A percentile compares a stretch with the other conserved stretches of the same genome.
These are phyloP conservation scores for Amniataba percoides DNA, from an alignment of 2,797 vertebrate species.

Conservation along the genomic window DNA sequence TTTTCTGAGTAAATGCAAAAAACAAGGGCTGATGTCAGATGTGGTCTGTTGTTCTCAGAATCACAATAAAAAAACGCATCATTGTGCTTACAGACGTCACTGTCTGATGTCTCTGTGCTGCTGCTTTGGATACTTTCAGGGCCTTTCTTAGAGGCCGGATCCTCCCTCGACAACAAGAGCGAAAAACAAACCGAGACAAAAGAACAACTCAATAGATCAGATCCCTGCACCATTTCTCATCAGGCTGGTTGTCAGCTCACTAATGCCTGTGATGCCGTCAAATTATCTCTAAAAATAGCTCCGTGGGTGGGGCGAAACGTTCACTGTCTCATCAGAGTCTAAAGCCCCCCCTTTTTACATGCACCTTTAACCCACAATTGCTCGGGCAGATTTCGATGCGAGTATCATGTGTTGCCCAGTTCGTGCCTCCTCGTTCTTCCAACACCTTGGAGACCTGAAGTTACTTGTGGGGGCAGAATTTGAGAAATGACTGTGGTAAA, in stretches of 20 bases:
- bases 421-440: not conserved
- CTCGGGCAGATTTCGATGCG: not conserved
- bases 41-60: not conserved
- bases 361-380: not conserved
- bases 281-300: constrained; percentile 63
- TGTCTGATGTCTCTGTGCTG: not conserved
- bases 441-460: too few relatives aligned
- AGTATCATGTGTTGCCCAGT: not conserved
- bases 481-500: not conserved
- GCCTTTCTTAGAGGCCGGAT: not conserved
- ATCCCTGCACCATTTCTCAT: constrained; percentile 28
- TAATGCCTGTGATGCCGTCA: constrained; percentile 43
- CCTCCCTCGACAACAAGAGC: not conserved
- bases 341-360: not conserved
- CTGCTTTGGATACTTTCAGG: not conserved
- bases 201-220: constrained; percentile 15
- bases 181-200: constrained; percentile 20
- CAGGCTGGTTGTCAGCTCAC: constrained; percentile 34
- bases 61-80: not conserved
- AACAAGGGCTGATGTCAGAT: not conserved
- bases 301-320: constrained; percentile 1
- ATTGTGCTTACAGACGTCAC: not conserved
- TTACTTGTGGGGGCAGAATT: not conserved
- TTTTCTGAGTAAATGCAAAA: not conserved
- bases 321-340: constrained; percentile 23